phyloP scores from a whole-genome alignment of 2,797 vertebrate genomes.

The Spea hammondii region DNA sequence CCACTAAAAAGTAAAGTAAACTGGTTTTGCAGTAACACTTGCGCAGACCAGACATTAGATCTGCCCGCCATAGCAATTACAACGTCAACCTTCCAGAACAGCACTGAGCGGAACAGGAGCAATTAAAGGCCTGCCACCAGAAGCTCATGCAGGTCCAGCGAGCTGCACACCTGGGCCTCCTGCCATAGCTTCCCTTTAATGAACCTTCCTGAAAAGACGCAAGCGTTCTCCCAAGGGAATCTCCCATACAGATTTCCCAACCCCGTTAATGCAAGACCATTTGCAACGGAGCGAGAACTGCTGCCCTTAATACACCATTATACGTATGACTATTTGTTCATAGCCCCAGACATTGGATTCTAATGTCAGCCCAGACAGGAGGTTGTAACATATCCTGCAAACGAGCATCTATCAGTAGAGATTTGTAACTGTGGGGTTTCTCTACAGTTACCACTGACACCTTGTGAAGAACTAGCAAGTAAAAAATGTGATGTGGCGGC shows the following conservation, averaged over 20 bases:
- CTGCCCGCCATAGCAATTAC: too few relatives aligned
- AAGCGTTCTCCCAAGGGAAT: slow-evolving; percentile 19
- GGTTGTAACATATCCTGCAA: too few relatives aligned
- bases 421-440: too few relatives aligned
- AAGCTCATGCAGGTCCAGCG: slow-evolving; percentile 7
- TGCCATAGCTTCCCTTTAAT: slow-evolving; percentile 27
- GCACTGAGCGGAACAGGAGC: slow-evolving; percentile 5
- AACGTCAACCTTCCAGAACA: too few relatives aligned
- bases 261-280: not conserved
- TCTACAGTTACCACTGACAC: too few relatives aligned
- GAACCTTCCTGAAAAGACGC: slow-evolving; percentile 16
- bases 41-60: not conserved
- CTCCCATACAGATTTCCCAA: slow-evolving; percentile 1
- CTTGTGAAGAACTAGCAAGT: too few relatives aligned
- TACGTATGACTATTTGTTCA: too few relatives aligned
- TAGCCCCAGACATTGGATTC: too few relatives aligned
- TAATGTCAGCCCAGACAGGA: too few relatives aligned
- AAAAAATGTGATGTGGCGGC: too few relatives aligned
- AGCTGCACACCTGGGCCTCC: slow-evolving; percentile 25
- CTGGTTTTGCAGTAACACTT: slow-evolving; percentile 13
- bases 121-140: slow-evolving; percentile 27
- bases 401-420: too few relatives aligned
- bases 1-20: not conserved
- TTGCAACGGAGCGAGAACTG: not conserved
- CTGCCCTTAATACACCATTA: not conserved